These are phyloP conservation scores for Manacus vitellinus DNA, from an alignment of 2,113 vertebrate species.

Conservation along the genomic window DNA sequence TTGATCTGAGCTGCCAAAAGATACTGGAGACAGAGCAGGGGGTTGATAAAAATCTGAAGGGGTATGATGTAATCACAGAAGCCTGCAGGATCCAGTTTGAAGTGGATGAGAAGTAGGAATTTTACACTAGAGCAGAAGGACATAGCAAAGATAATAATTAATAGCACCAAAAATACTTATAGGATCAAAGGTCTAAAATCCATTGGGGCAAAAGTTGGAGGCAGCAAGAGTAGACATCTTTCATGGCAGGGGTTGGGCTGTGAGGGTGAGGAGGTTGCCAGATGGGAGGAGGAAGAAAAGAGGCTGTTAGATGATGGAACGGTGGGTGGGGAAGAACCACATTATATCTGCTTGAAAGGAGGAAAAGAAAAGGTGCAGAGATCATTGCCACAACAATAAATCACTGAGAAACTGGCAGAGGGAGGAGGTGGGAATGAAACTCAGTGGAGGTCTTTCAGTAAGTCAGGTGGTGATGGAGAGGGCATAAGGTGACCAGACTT, in stretches of 20 bases:
- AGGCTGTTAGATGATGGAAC: neutral
- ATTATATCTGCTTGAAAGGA: slow-evolving; percentile 18
- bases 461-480: neutral
- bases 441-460: neutral
- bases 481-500: neutral
- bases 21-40: neutral
- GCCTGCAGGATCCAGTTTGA: neutral
- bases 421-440: neutral
- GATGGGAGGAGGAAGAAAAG: neutral
- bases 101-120: neutral
- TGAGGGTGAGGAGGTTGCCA: neutral
- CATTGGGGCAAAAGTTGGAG: neutral
- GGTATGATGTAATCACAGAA: neutral
- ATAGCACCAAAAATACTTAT: neutral
- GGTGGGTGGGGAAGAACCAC: neutral
- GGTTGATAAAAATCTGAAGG: neutral
- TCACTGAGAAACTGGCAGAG: neutral
- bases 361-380: neutral
- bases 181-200: neutral
- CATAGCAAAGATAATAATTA: neutral
- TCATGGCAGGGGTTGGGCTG: neutral
- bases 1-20: neutral
- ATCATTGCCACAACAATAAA: neutral
- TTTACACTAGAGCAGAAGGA: neutral
- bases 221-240: neutral